Evolutionary conservation across 2,113 vertebrate species (phyloP), one percentile per base, ranked within the genome.

Genomic region (Neolamprologus ventralis): DNA sequence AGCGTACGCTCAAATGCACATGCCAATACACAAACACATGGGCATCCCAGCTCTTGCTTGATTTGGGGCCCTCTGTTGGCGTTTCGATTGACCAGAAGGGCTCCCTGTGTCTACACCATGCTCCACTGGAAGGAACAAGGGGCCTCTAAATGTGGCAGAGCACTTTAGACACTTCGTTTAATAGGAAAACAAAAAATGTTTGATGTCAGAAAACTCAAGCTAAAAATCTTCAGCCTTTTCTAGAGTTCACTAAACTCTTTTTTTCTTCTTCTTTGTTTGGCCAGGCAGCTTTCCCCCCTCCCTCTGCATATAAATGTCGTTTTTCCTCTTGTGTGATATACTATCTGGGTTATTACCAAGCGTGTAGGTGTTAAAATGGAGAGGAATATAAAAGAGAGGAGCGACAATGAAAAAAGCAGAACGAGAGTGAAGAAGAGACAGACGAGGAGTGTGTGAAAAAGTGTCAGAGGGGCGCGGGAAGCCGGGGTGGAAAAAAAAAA

Each of bases 331-430:
- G 82, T 85, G 86, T 92, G 91, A 93, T 89, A 85, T 84, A 85
- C 87, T 90, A 90, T 85, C 91, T 88, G 51, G 71, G 85, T 92
- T 93, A 90, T 87, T 83, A 91, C 82, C 65, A 31, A 81, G 80
- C 51, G 82, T 89, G 92, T 89, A 87, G 85, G 91, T 91, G 90
- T 94, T 89, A 73, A 88, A 90, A 89, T 79, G 85, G 85, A 91
- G 84, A 82, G n/a, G 57, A 78, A 60, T 85, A 90, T 88, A 88
- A 88, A 94, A 88, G 75, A 71, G 58, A 78, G 84, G 55, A 84
- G 88, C 16, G 49, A 82, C 91, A 88, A 90, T 80, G 75, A 73
- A 85, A 80, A 60, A 86, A 26, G 53, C 81, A 86, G 80, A 88
- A 55, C 14, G 45, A 88, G 81, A 54, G 83, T 3, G 65, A 82